These are phyloP conservation scores for Plusia festucae DNA, from an alignment of 2,888 invertebrate species.

Conservation along the genomic window DNA sequence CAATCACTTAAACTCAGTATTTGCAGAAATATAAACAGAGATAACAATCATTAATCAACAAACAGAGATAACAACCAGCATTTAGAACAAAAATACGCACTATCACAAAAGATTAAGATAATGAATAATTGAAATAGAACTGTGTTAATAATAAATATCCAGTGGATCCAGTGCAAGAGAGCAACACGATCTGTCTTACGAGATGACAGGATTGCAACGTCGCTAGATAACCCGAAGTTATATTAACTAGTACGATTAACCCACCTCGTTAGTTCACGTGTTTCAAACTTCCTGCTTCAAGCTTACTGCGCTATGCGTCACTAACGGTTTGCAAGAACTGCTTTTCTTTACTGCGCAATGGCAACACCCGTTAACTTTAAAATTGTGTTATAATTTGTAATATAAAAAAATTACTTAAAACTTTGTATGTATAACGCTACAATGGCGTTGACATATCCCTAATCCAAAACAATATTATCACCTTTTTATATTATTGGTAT, in stretches of 20 bases:
- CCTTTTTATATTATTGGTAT: not conserved
- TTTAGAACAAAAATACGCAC: too few species aligned
- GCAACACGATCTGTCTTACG: constrained; percentile 69
- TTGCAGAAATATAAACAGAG: not conserved
- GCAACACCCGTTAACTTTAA: constrained; percentile 62
- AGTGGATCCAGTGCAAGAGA: constrained; percentile 60
- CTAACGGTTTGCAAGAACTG: constrained; percentile 73
- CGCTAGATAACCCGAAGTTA: constrained; percentile 68
- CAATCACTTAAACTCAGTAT: not conserved
- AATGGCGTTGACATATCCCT: not conserved
- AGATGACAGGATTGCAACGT: constrained; percentile 66
- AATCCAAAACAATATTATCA: not conserved
- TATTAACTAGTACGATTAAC: constrained; percentile 70
- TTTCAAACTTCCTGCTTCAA: constrained; percentile 73
- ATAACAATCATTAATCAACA: not conserved
- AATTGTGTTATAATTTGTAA: constrained; percentile 53
- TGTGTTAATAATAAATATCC: constrained; percentile 57
- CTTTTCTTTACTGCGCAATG: constrained; percentile 63
- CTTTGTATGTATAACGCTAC: not conserved
- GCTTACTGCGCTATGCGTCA: constrained; percentile 66
- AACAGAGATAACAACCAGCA: not conserved
- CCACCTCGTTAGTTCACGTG: constrained; percentile 67
- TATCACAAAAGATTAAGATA: not conserved
- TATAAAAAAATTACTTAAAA: not conserved
- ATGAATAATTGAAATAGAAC: constrained; percentile 35